These are phyloP conservation scores for Euclidia mi DNA, from an alignment of 2,888 invertebrate genomes.

Conservation along the genomic window DNA sequence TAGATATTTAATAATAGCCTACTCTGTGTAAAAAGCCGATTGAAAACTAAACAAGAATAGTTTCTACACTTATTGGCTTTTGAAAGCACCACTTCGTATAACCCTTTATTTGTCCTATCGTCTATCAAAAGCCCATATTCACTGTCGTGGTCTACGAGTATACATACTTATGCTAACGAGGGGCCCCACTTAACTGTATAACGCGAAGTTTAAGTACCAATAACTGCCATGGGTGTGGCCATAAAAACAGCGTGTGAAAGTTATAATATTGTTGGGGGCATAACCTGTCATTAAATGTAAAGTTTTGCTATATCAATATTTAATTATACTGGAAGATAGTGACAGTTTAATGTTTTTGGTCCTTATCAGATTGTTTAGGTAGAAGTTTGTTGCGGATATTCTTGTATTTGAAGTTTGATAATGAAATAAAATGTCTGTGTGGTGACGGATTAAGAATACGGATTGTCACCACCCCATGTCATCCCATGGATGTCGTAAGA, in stretches of 20 bases:
- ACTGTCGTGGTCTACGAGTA: constrained; percentile 22
- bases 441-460: too few relatives aligned
- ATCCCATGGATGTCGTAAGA: too few relatives aligned
- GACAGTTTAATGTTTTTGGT: neutral
- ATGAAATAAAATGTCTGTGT: too few relatives aligned
- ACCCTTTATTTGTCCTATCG: constrained; percentile 1
- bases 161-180: constrained; percentile 37
- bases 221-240: constrained; percentile 36
- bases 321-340: neutral
- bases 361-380: neutral
- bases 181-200: constrained; percentile 27
- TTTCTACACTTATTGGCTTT: neutral
- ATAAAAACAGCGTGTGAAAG: constrained; percentile 21
- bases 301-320: constrained; percentile 2
- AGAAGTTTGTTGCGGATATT: too few relatives aligned
- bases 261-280: constrained; percentile 6
- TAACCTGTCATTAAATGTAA: neutral
- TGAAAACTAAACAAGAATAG: neutral
- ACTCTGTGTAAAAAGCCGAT: neutral
- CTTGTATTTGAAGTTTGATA: too few relatives aligned
- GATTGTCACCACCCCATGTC: too few relatives aligned
- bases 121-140: constrained; percentile 10
- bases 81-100: neutral
- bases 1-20: too few relatives aligned
- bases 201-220: constrained; percentile 41